These are phyloP conservation scores for Rhagoletis zephyria DNA, from an alignment of 1,140 invertebrate species.

Conservation along the genomic window DNA sequence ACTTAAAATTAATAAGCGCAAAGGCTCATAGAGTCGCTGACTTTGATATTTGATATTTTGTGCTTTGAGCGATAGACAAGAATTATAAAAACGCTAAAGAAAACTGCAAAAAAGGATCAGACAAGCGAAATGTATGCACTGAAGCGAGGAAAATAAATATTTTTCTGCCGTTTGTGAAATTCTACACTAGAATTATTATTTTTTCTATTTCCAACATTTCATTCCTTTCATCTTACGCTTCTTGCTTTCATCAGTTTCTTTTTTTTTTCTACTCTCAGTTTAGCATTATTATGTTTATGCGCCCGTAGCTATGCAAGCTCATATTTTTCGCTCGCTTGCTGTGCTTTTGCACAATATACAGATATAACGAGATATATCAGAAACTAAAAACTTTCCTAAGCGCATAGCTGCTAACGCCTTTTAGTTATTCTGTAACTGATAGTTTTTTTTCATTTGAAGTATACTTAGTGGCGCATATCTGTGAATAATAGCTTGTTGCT, in stretches of 20 bases:
- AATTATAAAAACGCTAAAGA: background rate
- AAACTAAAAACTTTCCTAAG: background rate
- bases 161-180: background rate
- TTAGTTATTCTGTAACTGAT: constrained; percentile 5
- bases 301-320: background rate
- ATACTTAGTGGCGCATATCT: background rate
- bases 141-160: background rate
- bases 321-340: background rate
- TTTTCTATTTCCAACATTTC: background rate
- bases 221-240: background rate
- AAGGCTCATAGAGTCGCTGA: background rate
- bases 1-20: constrained; percentile 38
- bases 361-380: background rate
- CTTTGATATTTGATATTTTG: constrained; percentile 49
- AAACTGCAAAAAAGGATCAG: background rate
- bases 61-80: background rate
- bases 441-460: background rate
- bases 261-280: background rate
- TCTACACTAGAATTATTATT: background rate
- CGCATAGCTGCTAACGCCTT: background rate
- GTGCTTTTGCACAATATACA: background rate
- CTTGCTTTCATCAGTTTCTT: background rate
- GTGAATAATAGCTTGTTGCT: background rate
- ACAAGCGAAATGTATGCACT: background rate
- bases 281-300: constrained; percentile 5